phyloP scores from a whole-genome alignment of 2,797 vertebrate species.

The Artibeus jamaicensis region DNA sequence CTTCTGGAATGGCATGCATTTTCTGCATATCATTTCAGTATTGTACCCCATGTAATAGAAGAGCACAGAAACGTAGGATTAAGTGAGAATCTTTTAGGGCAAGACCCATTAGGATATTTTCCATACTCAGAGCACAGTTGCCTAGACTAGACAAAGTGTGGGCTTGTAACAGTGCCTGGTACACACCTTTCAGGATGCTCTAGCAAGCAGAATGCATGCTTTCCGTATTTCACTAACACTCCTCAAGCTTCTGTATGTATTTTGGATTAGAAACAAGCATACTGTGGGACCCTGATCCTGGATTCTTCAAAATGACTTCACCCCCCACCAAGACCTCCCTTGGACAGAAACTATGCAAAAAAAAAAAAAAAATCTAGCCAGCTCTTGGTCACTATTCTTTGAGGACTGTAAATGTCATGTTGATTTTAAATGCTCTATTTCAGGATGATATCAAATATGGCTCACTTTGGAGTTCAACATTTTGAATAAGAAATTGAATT shows the following conservation, averaged over 20 bases:
- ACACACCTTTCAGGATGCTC: not conserved
- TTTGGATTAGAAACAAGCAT: not conserved
- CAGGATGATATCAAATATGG: not conserved
- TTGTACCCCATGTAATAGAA: not conserved
- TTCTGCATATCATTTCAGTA: not conserved
- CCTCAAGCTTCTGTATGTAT: not conserved
- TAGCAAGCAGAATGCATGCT: not conserved
- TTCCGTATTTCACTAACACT: not conserved
- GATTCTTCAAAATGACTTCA: not conserved
- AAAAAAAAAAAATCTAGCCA: not conserved
- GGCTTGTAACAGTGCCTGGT: not conserved
- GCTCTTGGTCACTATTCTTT: not conserved
- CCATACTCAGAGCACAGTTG: not conserved
- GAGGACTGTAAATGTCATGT: not conserved
- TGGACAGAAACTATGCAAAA: not conserved
- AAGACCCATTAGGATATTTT: not conserved
- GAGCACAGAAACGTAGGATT: not conserved
- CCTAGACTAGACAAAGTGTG: not conserved
- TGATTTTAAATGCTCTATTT: slow-evolving; percentile 2
- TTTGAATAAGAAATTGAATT: slow-evolving; percentile 8
- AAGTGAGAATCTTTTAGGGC: not conserved
- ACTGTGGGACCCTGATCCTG: not conserved
- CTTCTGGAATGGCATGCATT: not conserved
- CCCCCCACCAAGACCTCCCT: not conserved
- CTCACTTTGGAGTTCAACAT: not conserved